Base-by-base conservation (phyloP, 2,797 vertebrate species). In the Pseudochirops cupreus region DNA sequence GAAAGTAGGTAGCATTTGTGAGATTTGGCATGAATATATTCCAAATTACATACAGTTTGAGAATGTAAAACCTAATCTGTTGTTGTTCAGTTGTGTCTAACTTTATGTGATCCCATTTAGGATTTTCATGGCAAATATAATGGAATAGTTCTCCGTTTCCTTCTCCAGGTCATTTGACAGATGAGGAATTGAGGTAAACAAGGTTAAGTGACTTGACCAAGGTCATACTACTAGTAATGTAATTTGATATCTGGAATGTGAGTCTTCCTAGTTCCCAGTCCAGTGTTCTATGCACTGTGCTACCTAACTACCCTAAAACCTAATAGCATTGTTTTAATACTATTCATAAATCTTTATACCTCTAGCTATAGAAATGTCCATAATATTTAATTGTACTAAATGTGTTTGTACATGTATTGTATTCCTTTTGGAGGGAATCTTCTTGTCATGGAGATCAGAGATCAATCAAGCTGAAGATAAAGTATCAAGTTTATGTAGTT, bases 301-400 rank as follows among this genome's bases (percentile, higher is more conserved):
- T 18, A n/a, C 1, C 5, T 67, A 67, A 1, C 12, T 16, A 14
- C 59, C 59, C 12, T 13, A 33, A 16, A 1, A 62, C 5, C 31
- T 33, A 33, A 62, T 33, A 14, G 62, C 14, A 67, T 67, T 67
- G 31, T 94, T 94, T 91, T 58, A 92, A 56, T 93, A 94, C 59
- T 92, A 94, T 82, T 74, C 2, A 90, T 46, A 95, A 39, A 67
- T 56, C 54, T 62, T 82, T 91, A 56, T 91, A 59, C 50, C 29
- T 90, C 90, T 55, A 7, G 56, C 62, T 50, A 52, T 67, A 87
- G 50, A 92, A 53, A 91, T 87, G 10, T 91, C 59, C 26, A 21
- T 50, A 87, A n/a, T 16, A 93, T 96, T 10, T 55, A 18, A 39
- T 59, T 67, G 33, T 33, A n/a, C 16, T 67, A 67, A n/a, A n/a